Evolutionary conservation across 2,113 vertebrate species (phyloP).

Genomic region (Epinephelus lanceolatus): DNA sequence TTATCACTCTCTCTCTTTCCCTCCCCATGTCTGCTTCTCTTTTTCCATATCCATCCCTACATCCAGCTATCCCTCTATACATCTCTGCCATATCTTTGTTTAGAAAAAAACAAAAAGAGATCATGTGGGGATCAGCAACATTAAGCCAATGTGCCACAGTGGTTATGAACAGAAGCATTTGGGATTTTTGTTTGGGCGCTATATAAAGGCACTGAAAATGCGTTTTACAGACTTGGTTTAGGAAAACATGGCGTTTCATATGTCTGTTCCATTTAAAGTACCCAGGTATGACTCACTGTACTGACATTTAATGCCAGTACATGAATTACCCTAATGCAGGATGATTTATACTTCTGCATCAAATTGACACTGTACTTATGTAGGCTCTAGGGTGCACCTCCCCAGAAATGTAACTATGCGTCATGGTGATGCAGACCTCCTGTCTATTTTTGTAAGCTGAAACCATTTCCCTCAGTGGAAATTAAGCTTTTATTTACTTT

Average conservation of each 20-base stretch:
- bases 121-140: background rate
- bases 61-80: background rate
- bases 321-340: background rate
- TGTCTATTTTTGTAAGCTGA: too few relatives aligned
- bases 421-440: too few relatives aligned
- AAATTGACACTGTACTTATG: too few relatives aligned
- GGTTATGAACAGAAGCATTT: background rate
- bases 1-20: background rate
- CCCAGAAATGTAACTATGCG: too few relatives aligned
- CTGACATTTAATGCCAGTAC: constrained; percentile 8
- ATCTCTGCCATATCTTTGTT: background rate
- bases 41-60: background rate
- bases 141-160: background rate
- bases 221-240: background rate
- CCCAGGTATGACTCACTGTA: constrained; percentile 9
- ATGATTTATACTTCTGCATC: too few relatives aligned
- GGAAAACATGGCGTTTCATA: background rate
- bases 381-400: too few relatives aligned
- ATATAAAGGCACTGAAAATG: background rate
- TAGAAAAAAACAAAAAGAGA: background rate
- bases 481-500: too few relatives aligned
- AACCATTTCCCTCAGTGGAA: too few relatives aligned
- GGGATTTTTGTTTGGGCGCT: too few relatives aligned
- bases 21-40: background rate
- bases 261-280: background rate